phyloP scores from a whole-genome alignment of 1,140 invertebrate genomes.

The Mamestra configurata region DNA sequence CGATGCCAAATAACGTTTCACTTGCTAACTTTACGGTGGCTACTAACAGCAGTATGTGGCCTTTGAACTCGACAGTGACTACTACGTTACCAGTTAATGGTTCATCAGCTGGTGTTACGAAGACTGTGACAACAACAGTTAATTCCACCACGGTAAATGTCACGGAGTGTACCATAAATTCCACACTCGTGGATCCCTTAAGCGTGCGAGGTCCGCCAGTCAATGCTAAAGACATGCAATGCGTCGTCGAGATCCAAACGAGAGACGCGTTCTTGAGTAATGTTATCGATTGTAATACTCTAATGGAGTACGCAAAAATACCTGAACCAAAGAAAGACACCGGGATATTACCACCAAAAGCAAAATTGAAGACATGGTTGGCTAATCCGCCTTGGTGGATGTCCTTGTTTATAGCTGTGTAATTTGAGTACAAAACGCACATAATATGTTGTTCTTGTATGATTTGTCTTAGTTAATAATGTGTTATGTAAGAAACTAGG shows the following conservation, averaged over 20 bases:
- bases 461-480: not conserved
- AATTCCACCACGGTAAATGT: constrained; percentile 56
- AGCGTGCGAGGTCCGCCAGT: constrained; percentile 69
- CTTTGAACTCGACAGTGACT: not conserved
- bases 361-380: constrained; percentile 76
- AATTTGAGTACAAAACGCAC: constrained; percentile 17
- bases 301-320: constrained; percentile 77
- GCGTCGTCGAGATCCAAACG: constrained; percentile 75
- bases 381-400: constrained; percentile 81
- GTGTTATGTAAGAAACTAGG: not conserved
- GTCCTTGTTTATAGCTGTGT: constrained; percentile 77
- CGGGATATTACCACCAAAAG: constrained; percentile 67
- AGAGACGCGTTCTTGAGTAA: constrained; percentile 64
- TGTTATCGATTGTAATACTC: constrained; percentile 71
- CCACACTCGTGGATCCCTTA: constrained; percentile 67
- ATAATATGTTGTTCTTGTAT: not conserved
- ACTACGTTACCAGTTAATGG: not conserved
- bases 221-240: constrained; percentile 69
- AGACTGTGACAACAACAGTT: constrained; percentile 19
- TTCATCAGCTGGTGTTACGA: constrained; percentile 25
- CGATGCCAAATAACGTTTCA: not conserved
- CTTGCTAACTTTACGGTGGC: not conserved
- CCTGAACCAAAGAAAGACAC: constrained; percentile 74
- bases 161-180: constrained; percentile 55
- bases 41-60: not conserved